Conservation (phyloP, 1,140 invertebrate species). For the Solen grandis region DNA sequence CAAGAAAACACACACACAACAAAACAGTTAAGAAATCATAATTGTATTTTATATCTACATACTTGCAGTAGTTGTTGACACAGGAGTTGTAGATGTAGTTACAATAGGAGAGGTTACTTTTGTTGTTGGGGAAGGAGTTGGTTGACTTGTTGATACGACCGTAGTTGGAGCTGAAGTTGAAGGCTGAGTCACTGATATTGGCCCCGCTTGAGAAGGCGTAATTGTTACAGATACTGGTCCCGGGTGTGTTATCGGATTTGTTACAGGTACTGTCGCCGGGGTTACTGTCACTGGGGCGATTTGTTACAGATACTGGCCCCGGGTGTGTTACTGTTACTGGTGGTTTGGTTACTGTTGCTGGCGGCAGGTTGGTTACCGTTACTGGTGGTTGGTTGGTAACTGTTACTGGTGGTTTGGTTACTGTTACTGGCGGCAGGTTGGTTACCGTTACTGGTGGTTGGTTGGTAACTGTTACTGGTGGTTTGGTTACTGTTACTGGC, state of each 20-base stretch:
- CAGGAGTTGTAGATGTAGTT: background rate
- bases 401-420: slow-evolving; percentile 1
- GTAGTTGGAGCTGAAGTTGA: background rate
- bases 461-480: slow-evolving; percentile 7
- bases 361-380: background rate
- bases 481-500: slow-evolving; percentile 26
- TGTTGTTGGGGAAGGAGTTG: background rate
- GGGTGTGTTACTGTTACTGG: slow-evolving; percentile 2
- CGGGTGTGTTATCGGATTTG: background rate
- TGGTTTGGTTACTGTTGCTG: background rate
- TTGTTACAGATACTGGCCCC: too few relatives aligned
- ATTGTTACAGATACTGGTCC: too few relatives aligned
- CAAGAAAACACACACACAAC: too few relatives aligned
- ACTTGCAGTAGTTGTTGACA: slow-evolving; percentile 6
- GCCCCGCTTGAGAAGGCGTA: too few relatives aligned
- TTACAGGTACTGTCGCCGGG: background rate
- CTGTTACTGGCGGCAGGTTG: background rate
- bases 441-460: background rate
- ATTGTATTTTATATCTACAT: too few relatives aligned
- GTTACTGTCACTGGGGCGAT: background rate
- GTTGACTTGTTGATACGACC: background rate
- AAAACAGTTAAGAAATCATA: too few relatives aligned
- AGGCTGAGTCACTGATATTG: background rate
- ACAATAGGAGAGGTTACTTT: too few relatives aligned
- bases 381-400: background rate